These are phyloP conservation scores for Porites evermanni DNA, from an alignment of 92 coral and sea anemone genomes.

Conservation along the genomic window DNA sequence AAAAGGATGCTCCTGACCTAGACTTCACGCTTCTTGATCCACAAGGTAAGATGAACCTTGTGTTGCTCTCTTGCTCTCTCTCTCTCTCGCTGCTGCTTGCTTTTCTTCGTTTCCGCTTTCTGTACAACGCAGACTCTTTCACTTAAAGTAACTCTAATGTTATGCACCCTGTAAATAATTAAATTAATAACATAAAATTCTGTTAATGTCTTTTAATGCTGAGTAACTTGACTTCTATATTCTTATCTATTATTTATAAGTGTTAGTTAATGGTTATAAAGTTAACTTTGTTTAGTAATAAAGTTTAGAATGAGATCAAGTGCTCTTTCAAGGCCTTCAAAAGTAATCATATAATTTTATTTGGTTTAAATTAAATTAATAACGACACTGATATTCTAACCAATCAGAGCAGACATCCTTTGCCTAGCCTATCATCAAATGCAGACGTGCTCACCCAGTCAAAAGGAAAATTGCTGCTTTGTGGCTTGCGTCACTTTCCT, in stretches of 20 bases:
- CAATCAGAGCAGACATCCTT: neutral
- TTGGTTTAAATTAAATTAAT: neutral
- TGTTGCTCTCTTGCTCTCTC: constrained; percentile 31
- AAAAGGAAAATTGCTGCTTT: neutral
- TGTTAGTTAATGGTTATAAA: neutral
- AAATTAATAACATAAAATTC: neutral
- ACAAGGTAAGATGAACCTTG: constrained; percentile 96
- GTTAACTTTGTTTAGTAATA: neutral
- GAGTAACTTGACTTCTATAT: constrained; percentile 12
- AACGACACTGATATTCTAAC: neutral
- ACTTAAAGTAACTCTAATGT: neutral
- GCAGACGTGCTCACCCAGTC: neutral
- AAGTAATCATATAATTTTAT: neutral
- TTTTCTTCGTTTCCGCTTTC: constrained; percentile 4
- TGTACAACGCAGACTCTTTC: neutral
- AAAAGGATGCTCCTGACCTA: constrained; percentile 82
- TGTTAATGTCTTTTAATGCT: constrained; percentile 42
- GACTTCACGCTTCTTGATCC: constrained; percentile 78
- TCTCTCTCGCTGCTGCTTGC: constrained; percentile 14
- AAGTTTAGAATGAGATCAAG: neutral
- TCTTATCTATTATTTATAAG: neutral
- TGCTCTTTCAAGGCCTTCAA: constrained; percentile 17
- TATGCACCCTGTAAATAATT: neutral
- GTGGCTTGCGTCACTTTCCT: neutral
- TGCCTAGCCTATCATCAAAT: neutral